Evolutionary conservation across 2,888 invertebrate genomes (phyloP), one percentile per base, ranked within the genome.

Genomic region (Agriopis leucophaearia): DNA sequence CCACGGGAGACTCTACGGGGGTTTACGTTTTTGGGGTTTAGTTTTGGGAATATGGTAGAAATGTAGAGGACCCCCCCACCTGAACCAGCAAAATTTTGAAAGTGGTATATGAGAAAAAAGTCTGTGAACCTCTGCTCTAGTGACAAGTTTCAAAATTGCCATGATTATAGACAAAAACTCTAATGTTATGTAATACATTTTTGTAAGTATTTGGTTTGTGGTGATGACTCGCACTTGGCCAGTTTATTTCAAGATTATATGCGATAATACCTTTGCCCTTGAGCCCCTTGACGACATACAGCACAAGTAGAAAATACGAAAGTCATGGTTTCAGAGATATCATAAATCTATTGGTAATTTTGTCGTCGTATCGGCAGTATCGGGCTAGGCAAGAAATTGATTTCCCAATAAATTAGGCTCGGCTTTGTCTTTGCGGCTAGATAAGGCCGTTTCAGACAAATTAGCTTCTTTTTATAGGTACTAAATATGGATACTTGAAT

Each of bases 391-490:
- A 64, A 59, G 66, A 65, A 63, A 63, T 64, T 65, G 63, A 55
- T 64, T 63, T 50, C 55, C 35, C 71, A 56, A 67, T 70, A 73
- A 71, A 71, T 73, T 71, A 67, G 35, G 48, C 51, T 36, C 18
- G 63, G 71, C 56, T 66, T 71, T 60, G 54, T 63, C 12, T 48
- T 50, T 45, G 57, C 55, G 50, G 40, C 69, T 69, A 51, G 71
- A 71, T 73, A 71, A 62, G 64, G 50, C 44, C 47, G 45, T 57
- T 69, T 52, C 63, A 58, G 48, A 63, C 42, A 56, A 73, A 69
- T 73, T 67, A 65, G 50, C 45, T 48, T 35, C 48, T 56, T 51
- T 54, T 65, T 66, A 54, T 38, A 38, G 8, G 8, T 38, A 38
- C 1, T 38, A 9, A 38, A 38, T 7, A 8, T 38, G 9, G 8